Percentiles rank a stretch among this genome's conserved stretches.
Evolutionary conservation across 1,140 invertebrate species (phyloP).

Genomic region (Brachionus paranguensis): DNA sequence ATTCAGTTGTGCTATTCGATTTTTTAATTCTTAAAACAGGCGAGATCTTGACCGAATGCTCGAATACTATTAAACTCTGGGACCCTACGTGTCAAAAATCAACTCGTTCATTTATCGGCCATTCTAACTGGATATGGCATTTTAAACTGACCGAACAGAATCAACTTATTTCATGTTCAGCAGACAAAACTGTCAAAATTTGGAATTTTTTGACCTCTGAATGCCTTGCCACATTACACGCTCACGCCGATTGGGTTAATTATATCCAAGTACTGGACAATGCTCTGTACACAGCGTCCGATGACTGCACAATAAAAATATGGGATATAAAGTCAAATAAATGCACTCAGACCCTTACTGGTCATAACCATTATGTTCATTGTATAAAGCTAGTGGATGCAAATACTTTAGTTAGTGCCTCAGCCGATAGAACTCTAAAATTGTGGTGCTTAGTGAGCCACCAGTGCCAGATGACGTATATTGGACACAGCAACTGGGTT

Average conservation of each 20-base stretch:
- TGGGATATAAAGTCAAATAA: background rate
- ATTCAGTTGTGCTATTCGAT: background rate
- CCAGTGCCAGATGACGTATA: background rate
- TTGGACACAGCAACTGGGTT: background rate
- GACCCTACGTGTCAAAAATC: background rate
- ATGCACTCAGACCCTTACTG: background rate
- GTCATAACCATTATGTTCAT: slow-evolving; percentile 12
- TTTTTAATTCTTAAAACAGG: background rate
- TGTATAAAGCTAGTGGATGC: background rate
- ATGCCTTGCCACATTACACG: background rate
- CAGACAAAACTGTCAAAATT: background rate
- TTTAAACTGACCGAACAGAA: background rate
- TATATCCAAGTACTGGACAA: background rate
- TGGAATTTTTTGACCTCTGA: background rate
- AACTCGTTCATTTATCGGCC: background rate
- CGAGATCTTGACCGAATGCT: background rate
- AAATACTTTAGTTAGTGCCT: background rate
- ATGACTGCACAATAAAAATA: slow-evolving; percentile 7
- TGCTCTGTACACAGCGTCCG: background rate
- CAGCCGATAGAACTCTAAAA: background rate
- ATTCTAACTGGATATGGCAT: background rate
- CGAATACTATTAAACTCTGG: slow-evolving; percentile 6
- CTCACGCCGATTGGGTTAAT: background rate
- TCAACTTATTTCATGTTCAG: background rate
- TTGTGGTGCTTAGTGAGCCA: background rate